Evolutionary conservation across 1,140 invertebrate species (phyloP).

Genomic region (Cardiocondyla obscurior): DNA sequence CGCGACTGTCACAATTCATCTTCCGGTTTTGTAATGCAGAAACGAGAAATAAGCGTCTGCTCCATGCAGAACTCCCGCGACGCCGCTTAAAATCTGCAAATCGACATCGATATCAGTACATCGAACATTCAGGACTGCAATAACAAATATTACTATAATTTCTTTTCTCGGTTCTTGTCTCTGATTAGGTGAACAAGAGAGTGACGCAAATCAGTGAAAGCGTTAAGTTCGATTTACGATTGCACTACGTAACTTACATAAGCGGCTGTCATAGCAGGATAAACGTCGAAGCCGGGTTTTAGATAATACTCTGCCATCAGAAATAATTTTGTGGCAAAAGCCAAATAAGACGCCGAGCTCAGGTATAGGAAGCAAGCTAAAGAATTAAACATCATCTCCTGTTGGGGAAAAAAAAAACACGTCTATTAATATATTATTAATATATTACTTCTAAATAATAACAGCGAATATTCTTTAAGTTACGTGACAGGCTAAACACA

Average conservation of each 20-base stretch:
- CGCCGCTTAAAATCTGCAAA: conserved; percentile 89
- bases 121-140: not conserved
- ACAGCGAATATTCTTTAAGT: not conserved
- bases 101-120: no score
- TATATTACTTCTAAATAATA: no score
- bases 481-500: not conserved
- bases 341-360: conserved; percentile 90
- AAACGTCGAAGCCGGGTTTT: conserved; percentile 87
- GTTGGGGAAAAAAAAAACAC: conserved; percentile 25
- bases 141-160: not conserved
- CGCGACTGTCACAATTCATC: conserved; percentile 43
- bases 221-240: not conserved
- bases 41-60: conserved; percentile 90
- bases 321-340: conserved; percentile 89
- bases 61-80: conserved; percentile 89
- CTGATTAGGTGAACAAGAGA: not conserved
- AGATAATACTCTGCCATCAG: conserved; percentile 87
- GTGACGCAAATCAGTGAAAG: conserved; percentile 13
- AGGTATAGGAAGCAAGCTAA: conserved; percentile 90
- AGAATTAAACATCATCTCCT: conserved; percentile 92
- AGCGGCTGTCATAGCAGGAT: conserved; percentile 92
- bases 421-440: no score
- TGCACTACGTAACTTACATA: conserved; percentile 87
- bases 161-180: not conserved
- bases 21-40: conserved; percentile 85